A percentile compares a stretch with the other conserved stretches of the same genome.
Evolutionary conservation across 37 sponge, comb jelly and placozoan species (phyloP).

Genomic region (Mnemiopsis leidyi): DNA sequence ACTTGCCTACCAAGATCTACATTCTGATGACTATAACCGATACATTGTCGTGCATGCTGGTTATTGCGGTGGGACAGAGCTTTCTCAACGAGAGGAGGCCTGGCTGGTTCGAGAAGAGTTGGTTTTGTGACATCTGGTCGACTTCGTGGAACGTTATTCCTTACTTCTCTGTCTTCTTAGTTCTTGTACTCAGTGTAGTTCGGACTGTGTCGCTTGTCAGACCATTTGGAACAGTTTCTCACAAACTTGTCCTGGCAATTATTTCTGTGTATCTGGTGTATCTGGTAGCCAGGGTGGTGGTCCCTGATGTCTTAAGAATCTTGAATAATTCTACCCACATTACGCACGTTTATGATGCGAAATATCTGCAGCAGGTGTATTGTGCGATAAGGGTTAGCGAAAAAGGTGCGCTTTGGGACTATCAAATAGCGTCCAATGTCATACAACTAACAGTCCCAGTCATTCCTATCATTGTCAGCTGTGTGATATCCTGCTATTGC

Average conservation of each 20-base stretch:
- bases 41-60: neutral
- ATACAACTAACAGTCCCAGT: neutral
- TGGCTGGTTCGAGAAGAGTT: neutral
- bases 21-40: neutral
- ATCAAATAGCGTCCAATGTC: neutral
- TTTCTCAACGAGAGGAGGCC: neutral
- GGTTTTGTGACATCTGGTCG: neutral
- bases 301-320: neutral
- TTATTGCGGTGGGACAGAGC: neutral
- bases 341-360: neutral
- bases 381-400: neutral
- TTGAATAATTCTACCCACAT: neutral
- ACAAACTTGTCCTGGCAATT: neutral
- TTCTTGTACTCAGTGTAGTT: neutral
- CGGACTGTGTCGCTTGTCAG: neutral
- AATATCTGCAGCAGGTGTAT: neutral
- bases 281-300: neutral
- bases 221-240: neutral
- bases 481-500: neutral
- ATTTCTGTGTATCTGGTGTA: neutral
- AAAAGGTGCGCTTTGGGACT: neutral
- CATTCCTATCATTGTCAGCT: neutral
- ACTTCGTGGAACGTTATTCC: neutral
- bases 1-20: constrained; percentile 20
- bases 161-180: constrained; percentile 23